Conservation (phyloP, 2,888 invertebrate species). For the Urechis unicinctus region DNA sequence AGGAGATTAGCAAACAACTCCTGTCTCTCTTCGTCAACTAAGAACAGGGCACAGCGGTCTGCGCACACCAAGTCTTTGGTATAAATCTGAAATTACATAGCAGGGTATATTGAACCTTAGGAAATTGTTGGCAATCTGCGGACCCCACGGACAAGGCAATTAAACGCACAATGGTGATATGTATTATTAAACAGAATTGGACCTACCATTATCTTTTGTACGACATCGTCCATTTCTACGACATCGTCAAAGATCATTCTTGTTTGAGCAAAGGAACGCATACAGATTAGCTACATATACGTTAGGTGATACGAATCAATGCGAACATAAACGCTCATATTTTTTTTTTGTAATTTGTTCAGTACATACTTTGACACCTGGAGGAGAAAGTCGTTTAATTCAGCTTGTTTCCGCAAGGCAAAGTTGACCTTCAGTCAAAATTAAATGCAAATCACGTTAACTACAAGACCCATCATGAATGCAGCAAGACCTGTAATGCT, state of each 20-base stretch:
- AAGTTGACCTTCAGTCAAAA: conserved; percentile 3
- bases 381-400: conserved; percentile 13
- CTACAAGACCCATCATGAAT: too few relatives aligned
- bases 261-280: conserved; percentile 1
- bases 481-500: too few relatives aligned
- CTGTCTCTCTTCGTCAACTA: conserved; percentile 27
- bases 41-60: conserved; percentile 31
- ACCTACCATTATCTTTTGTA: conserved; percentile 29
- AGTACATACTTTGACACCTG: conserved; percentile 13
- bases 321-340: too few relatives aligned
- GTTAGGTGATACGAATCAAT: too few relatives aligned
- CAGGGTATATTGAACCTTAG: neutral
- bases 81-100: conserved; percentile 15
- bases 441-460: neutral
- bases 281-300: too few relatives aligned
- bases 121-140: neutral
- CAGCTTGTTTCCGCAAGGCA: conserved; percentile 6
- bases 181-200: neutral
- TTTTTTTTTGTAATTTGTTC: too few relatives aligned
- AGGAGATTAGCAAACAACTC: conserved; percentile 32
- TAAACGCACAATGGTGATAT: too few relatives aligned
- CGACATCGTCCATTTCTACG: conserved; percentile 25
- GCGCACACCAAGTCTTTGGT: conserved; percentile 34
- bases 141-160: too few relatives aligned
- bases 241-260: conserved; percentile 32